Evolutionary conservation across 2,888 invertebrate genomes (phyloP), one percentile per base, ranked within the genome.

Genomic region (Desoria tigrina): DNA sequence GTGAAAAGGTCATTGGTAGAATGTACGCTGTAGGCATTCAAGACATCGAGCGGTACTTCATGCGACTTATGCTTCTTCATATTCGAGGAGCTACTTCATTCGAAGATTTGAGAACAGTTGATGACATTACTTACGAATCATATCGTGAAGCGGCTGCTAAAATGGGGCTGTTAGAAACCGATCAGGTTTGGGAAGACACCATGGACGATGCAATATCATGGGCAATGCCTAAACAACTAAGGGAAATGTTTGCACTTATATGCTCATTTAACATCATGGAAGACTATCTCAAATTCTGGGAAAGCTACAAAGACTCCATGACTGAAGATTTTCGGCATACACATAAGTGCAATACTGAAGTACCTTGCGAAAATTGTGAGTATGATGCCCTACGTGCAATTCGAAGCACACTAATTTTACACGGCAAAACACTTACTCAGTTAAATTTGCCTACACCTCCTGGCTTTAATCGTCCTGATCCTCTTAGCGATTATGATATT

Each of bases 161-260:
- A 23, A 16, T 50, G 9, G 59, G 65, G 6, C 53, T 69, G 1
- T 59, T 78, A 7, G 65, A 71, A 57, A 74, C 78, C 66, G 78
- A 79, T 55, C 45, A 28, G 23, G 65, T 75, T 26, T 78, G 77
- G 77, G 60, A 69, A 23, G 37, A 28, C 26, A 51, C 65, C 1
- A 21, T 78, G 18, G 62, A 67, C 11, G 78, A 78, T 26, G 77
- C 77, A 4, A 42, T 49, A 1, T 23, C 14, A 9, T 63, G 42
- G 24, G 51, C 75, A 76, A 73, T 79, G 78, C 69, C 73, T n/a
- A 7, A 39, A 51, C 66, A 76, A 63, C 55, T 78, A 42, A 55
- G 78, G 63, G 42, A 73, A 3, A 16, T 74, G 7, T 74, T 74
- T 70, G 73, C 72, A 14, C 55, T 64, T 28, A 72, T 77, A 28